Conservation (phyloP, 2,797 vertebrate species). For the Momotus momota region DNA sequence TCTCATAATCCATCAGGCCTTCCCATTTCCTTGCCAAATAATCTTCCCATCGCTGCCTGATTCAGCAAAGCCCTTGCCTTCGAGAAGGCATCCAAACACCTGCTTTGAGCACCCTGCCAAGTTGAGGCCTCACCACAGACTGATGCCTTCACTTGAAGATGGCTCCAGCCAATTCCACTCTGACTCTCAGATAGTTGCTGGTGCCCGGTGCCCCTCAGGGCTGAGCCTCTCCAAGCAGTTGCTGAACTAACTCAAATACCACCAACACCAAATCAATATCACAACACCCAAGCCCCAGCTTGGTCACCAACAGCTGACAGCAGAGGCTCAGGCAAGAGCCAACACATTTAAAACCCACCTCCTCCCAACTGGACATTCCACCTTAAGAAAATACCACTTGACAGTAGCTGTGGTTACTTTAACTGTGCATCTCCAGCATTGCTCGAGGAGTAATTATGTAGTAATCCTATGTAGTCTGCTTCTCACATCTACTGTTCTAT, state of each 20-base stretch:
- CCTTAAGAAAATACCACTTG: background rate
- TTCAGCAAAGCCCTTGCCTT: background rate
- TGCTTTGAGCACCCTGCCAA: background rate
- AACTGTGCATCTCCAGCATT: background rate
- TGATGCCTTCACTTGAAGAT: accelerated
- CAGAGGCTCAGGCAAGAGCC: background rate
- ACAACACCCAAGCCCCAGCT: background rate
- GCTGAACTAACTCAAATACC: background rate
- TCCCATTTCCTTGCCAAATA: background rate
- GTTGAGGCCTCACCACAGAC: background rate
- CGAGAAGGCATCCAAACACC: background rate
- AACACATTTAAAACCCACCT: background rate
- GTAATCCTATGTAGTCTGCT: accelerated
- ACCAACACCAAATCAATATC: background rate
- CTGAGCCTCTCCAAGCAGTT: background rate
- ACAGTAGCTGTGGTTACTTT: background rate
- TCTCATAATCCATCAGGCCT: background rate
- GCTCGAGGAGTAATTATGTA: background rate
- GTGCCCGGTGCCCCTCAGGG: background rate
- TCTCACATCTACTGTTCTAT: background rate
- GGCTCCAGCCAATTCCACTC: background rate
- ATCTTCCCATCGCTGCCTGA: background rate
- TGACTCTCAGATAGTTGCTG: background rate
- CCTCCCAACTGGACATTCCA: background rate
- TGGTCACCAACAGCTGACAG: background rate